Percentiles rank a stretch among this genome's conserved stretches.
Evolutionary conservation across 2,888 invertebrate genomes (phyloP).

Genomic region (Synergus japonicus): DNA sequence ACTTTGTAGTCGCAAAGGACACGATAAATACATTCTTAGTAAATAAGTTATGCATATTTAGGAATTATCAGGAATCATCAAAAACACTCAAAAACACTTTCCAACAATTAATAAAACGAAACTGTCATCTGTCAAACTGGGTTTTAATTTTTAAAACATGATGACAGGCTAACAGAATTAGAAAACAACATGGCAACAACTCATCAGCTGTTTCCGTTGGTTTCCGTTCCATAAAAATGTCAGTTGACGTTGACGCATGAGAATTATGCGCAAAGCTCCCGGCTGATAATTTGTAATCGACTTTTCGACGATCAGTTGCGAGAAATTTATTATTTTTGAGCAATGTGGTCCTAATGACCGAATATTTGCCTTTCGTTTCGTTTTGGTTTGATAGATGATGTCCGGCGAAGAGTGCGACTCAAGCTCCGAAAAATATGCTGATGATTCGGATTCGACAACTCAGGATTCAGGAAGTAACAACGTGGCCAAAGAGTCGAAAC

Average conservation of each 20-base stretch:
- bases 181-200: neutral
- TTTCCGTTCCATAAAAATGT: neutral
- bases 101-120: too few relatives aligned
- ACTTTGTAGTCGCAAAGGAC: too few relatives aligned
- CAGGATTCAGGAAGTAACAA: conserved; percentile 65
- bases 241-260: neutral
- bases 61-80: too few relatives aligned
- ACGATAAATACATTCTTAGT: too few relatives aligned
- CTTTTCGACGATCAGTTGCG: conserved; percentile 44
- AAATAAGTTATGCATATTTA: too few relatives aligned
- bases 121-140: too few relatives aligned
- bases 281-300: conserved; percentile 59
- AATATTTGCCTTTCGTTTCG: conserved; percentile 42
- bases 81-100: too few relatives aligned
- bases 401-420: conserved; percentile 66
- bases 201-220: neutral
- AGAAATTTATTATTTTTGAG: conserved; percentile 31
- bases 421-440: conserved; percentile 70
- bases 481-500: conserved; percentile 67
- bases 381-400: conserved; percentile 66
- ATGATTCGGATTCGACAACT: conserved; percentile 59
- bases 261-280: conserved; percentile 34
- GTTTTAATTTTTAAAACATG: too few relatives aligned
- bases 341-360: conserved; percentile 54
- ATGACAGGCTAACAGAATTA: neutral